Conservation (phyloP, 2,113 vertebrate species). For the Pelmatolapia mariae region DNA sequence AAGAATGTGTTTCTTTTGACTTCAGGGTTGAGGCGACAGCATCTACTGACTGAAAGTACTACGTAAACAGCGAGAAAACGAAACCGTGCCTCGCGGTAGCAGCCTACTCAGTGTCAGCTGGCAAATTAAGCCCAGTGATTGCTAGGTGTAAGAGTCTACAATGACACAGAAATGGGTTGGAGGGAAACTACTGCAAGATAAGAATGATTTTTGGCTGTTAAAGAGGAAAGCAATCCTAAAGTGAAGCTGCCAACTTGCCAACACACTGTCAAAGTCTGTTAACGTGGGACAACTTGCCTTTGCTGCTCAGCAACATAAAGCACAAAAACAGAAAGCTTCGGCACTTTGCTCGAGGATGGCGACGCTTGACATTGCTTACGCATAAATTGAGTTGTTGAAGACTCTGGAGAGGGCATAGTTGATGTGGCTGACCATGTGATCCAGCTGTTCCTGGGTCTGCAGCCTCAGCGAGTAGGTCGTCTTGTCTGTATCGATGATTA, state of each 20-base stretch:
- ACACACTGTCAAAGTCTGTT: slow-evolving; percentile 12
- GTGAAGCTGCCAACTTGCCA: slow-evolving; percentile 18
- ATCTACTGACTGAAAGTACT: background rate
- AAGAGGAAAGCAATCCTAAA: background rate
- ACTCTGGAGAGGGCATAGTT: slow-evolving; percentile 84
- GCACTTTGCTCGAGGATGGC: background rate
- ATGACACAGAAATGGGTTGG: slow-evolving; percentile 16
- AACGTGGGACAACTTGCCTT: background rate
- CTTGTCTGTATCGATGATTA: slow-evolving; percentile 87
- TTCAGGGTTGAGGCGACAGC: background rate
- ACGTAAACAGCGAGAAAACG: background rate
- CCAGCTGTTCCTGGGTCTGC: slow-evolving; percentile 78
- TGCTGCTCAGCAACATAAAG: background rate
- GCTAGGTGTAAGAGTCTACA: slow-evolving; percentile 1
- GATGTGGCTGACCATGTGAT: slow-evolving; percentile 80
- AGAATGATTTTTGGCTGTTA: slow-evolving; percentile 14
- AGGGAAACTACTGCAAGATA: slow-evolving; percentile 6
- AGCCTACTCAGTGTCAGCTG: slow-evolving; percentile 10
- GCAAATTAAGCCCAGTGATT: slow-evolving; percentile 40
- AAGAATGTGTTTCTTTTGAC: background rate
- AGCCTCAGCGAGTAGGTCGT: slow-evolving; percentile 79
- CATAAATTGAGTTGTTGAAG: slow-evolving; percentile 83
- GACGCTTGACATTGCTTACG: slow-evolving; percentile 67
- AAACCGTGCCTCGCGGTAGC: slow-evolving; percentile 6
- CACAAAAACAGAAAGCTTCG: background rate